Percentiles rank a stretch among this genome's conserved stretches.
These are phyloP conservation scores for Megalops atlanticus DNA, from an alignment of 2,113 vertebrate genomes.

Conservation along the genomic window DNA sequence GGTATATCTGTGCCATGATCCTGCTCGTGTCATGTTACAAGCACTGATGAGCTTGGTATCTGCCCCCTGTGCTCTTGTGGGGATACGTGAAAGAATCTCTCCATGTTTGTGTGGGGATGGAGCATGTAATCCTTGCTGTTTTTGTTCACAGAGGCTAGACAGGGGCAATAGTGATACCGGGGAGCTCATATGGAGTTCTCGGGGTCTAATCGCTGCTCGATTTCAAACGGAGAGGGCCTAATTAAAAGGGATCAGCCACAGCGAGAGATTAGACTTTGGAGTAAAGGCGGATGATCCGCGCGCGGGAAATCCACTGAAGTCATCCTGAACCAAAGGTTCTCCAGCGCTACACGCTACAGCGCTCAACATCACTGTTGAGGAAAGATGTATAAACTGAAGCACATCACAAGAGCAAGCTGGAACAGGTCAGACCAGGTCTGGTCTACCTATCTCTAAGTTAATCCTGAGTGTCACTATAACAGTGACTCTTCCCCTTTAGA, in stretches of 20 bases:
- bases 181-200: neutral
- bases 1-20: neutral
- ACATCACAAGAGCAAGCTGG: neutral
- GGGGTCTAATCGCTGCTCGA: neutral
- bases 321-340: neutral
- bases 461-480: neutral
- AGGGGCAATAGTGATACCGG: neutral
- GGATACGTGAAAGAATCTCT: neutral
- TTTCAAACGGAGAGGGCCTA: constrained; percentile 3
- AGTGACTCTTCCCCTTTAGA: neutral
- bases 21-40: neutral
- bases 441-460: neutral
- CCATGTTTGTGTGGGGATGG: neutral
- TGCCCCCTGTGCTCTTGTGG: neutral
- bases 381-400: neutral
- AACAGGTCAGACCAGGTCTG: too few species aligned
- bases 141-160: neutral
- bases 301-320: neutral
- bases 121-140: neutral
- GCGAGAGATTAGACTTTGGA: neutral
- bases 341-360: neutral
- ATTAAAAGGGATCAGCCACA: neutral
- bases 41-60: neutral
- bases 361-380: neutral
- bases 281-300: neutral